Evolutionary conservation across 2,113 vertebrate genomes (phyloP), one percentile per base, ranked within the genome.

Genomic region (Prochilodus magdalenae): DNA sequence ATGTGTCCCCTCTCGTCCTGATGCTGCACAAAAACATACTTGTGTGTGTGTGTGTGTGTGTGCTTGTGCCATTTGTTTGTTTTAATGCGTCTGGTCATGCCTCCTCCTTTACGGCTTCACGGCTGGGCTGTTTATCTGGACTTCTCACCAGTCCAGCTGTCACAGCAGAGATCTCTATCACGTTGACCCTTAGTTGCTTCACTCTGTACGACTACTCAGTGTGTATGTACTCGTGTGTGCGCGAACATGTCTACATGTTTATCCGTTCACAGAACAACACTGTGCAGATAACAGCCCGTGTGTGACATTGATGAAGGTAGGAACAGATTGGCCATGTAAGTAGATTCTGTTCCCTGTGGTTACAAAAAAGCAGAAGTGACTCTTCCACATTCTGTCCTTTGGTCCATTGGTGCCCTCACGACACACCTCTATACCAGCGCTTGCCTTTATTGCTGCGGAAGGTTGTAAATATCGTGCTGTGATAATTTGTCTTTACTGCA

Each of bases 141-240:
- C 88, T 87, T 92, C 89, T 92, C 86, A 51, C 89, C 90, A 81
- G 90, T 91, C 91, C 92, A 93, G 91, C 92, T 94, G 93, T 93
- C 92, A 91, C 89, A 92, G 90, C 91, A 92, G 65, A 90, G 92
- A 93, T 93, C 84, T 88, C 89, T 89, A 93, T 93, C 91, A 86
- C 83, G 76, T 73, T 85, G 89, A 88, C 90, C 83, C 76, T 63
- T 44, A 29, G 69, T 53, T 20, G 60, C 66, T 84, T 79, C 8
- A 18, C 26, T 73, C 44, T 65, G n/a, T n/a, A n/a, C 59, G 33
- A 16, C 51, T 62, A 84, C 53, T 62, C 53, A 69, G 69, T 67
- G 81, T 77, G n/a, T 67, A 66, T 33, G 18, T 57, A 24, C 60
- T 18, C 66, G 36, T 57, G 36, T 78, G 73, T 72, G 66, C 57